These are phyloP conservation scores for Cybosia mesomella DNA, from an alignment of 2,888 invertebrate genomes.

Conservation along the genomic window DNA sequence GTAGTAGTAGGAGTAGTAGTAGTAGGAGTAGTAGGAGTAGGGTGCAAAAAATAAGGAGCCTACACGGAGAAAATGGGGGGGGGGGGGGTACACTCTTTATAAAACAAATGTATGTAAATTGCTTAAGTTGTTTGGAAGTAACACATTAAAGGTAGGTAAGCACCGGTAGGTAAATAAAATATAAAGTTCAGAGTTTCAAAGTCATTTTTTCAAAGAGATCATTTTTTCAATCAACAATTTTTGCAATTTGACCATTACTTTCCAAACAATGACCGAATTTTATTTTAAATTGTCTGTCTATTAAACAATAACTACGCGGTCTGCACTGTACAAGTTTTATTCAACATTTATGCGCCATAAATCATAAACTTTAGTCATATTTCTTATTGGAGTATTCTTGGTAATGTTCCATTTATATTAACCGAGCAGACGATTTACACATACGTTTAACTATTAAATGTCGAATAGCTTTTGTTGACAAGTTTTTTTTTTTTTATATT, in stretches of 20 bases:
- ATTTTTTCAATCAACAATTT: neutral
- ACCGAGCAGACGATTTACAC: slow-evolving; percentile 13
- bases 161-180: neutral
- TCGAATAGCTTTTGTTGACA: neutral
- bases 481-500: neutral
- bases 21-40: too few species aligned
- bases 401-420: slow-evolving; percentile 12
- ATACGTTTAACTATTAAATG: slow-evolving; percentile 13
- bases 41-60: too few species aligned
- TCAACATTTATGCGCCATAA: slow-evolving; percentile 21
- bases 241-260: neutral
- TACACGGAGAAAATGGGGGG: too few species aligned
- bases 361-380: slow-evolving; percentile 24
- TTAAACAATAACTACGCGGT: slow-evolving; percentile 18
- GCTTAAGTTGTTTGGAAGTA: neutral
- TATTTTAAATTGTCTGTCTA: slow-evolving; percentile 17
- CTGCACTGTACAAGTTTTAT: slow-evolving; percentile 26
- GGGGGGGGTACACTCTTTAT: too few species aligned
- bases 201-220: neutral
- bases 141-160: neutral
- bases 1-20: too few species aligned
- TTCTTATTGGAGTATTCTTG: slow-evolving; percentile 18
- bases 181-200: neutral
- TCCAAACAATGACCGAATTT: slow-evolving; percentile 7
- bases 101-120: too few species aligned